Conservation (phyloP, 2,888 invertebrate genomes). For the Caenorhabditis virilis region DNA sequence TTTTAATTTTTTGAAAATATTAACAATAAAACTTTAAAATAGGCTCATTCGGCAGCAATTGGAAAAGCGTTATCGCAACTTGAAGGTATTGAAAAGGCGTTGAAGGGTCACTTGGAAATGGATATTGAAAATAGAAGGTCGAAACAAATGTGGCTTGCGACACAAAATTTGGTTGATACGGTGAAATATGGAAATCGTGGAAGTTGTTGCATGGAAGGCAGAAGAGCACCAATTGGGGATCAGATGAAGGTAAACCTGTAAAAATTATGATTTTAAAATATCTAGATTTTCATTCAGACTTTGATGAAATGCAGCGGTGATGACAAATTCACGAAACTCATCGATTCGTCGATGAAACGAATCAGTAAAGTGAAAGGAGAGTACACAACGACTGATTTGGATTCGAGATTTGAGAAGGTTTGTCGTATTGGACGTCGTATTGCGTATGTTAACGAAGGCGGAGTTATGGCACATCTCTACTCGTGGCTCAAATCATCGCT, state of each 20-base stretch:
- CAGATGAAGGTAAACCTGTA: slow-evolving; percentile 35
- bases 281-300: slow-evolving; percentile 1
- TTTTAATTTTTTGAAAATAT: too few species aligned
- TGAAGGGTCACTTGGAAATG: slow-evolving; percentile 71
- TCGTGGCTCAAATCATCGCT: slow-evolving; percentile 36
- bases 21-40: too few species aligned
- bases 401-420: slow-evolving; percentile 79
- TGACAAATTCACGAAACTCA: slow-evolving; percentile 80
- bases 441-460: slow-evolving; percentile 34
- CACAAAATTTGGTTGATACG: slow-evolving; percentile 82
- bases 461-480: slow-evolving; percentile 33
- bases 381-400: slow-evolving; percentile 83
- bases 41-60: slow-evolving; percentile 76
- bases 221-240: slow-evolving; percentile 58
- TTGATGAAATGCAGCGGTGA: slow-evolving; percentile 37
- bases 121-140: slow-evolving; percentile 71
- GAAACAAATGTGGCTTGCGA: slow-evolving; percentile 90
- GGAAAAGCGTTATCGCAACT: slow-evolving; percentile 79
- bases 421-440: slow-evolving; percentile 41
- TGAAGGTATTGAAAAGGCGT: slow-evolving; percentile 79
- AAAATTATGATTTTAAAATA: neutral
- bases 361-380: slow-evolving; percentile 83
- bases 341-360: slow-evolving; percentile 79
- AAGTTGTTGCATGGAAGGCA: slow-evolving; percentile 51
- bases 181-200: slow-evolving; percentile 41